Base-by-base conservation (phyloP, 2,113 vertebrate species). In the Melanerpes formicivorus region DNA sequence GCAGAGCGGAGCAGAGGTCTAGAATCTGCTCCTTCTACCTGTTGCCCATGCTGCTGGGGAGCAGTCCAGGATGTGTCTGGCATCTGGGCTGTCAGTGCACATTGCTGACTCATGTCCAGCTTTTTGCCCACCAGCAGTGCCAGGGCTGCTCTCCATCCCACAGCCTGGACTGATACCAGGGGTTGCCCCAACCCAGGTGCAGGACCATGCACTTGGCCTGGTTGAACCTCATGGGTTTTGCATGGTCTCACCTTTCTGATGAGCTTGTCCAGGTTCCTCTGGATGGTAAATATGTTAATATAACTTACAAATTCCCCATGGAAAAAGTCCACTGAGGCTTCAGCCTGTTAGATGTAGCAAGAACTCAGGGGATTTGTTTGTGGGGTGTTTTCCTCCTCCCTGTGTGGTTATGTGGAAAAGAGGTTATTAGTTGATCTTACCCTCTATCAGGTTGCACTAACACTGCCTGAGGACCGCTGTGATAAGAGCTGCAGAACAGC, bases 221-320 rank as follows among this genome's bases (percentile, higher is more conserved):
- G 52, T 23, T 54, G 52, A 54, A 54, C 52, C 63, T 58, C 3
- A 0, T 22, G 26, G 25, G 8, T 14, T 73, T 80, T 1, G 3
- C 11, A 9, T 0, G 0, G 29, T 19, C 11, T 18, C 6, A 14
- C 6, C 13, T 42, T 13, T 59, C 32, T 13, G 40, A 10, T 40
- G 40, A 46, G 58, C 27, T 13, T 70, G 23, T 55, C 26, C 23
- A 27, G 54, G 54, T 55, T 27, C 54, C 52, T 54, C 52, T 54
- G 23, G 48, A 56, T 46, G 18, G 62, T 37, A 81, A 55, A 75
- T 9, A 25, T 56, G 8, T 65, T 56, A 70, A 70, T 4, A 3
- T 10, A 64, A 79, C 34, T 84, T 50, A 14, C 0, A 9, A 50
- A 30, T 77, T 86, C 22, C 73, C 44, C 8, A 7, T 59, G 29